phyloP scores from a whole-genome alignment of 2,888 invertebrate species.

The Amphimallon solstitiale region DNA sequence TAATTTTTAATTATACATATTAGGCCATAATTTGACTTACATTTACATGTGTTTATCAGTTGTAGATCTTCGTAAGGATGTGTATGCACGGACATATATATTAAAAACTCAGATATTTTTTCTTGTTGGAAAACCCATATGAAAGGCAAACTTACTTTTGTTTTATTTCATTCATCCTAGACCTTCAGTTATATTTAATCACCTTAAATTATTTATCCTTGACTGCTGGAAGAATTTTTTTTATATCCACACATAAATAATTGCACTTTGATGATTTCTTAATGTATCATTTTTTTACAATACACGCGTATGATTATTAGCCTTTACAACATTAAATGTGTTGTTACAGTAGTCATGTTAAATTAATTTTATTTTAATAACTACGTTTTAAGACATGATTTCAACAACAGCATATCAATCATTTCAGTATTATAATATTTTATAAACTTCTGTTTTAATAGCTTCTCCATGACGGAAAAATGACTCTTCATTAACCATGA shows the following conservation, averaged over 20 bases:
- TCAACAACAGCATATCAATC: too few relatives aligned
- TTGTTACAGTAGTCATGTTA: not conserved
- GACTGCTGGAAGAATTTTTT: slow-evolving; percentile 33
- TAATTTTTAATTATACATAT: slow-evolving; percentile 22
- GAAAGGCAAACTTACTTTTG: slow-evolving; percentile 26
- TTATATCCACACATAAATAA: slow-evolving; percentile 14
- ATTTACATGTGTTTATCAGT: slow-evolving; percentile 24
- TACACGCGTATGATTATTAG: not conserved
- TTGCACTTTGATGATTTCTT: slow-evolving; percentile 30
- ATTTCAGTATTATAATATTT: too few relatives aligned
- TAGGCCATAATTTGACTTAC: slow-evolving; percentile 11
- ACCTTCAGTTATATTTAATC: slow-evolving; percentile 42
- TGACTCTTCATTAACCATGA: too few relatives aligned
- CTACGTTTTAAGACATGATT: too few relatives aligned
- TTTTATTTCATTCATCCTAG: slow-evolving; percentile 40
- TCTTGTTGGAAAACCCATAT: slow-evolving; percentile 31
- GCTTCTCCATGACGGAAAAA: too few relatives aligned
- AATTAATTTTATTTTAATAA: too few relatives aligned
- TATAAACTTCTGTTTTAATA: too few relatives aligned
- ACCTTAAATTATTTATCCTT: slow-evolving; percentile 34
- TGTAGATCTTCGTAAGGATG: too few relatives aligned
- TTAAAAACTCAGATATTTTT: slow-evolving; percentile 22
- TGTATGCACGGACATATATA: not conserved
- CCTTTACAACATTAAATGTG: not conserved
- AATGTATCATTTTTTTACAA: slow-evolving; percentile 5